phyloP scores from a whole-genome alignment of 2,888 invertebrate species.

The Xylocampa areola region DNA sequence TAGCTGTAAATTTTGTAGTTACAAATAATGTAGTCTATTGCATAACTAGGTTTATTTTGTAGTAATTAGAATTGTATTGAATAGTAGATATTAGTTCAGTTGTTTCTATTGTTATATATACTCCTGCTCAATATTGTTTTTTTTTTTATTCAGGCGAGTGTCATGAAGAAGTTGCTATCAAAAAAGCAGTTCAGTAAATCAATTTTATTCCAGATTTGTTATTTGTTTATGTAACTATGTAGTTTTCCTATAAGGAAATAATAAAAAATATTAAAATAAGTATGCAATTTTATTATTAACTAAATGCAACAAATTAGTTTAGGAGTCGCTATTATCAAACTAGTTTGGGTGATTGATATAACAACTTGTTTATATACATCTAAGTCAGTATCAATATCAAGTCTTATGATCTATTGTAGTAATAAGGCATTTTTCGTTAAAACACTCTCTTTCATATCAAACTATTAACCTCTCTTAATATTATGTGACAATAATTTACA shows the following conservation, averaged over 20 bases:
- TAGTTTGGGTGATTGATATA: conserved; percentile 77
- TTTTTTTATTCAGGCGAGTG: conserved; percentile 62
- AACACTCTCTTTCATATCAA: conserved; percentile 88
- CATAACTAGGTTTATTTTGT: conserved; percentile 17
- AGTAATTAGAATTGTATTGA: conserved; percentile 19
- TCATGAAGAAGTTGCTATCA: conserved; percentile 54
- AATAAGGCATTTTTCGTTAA: conserved; percentile 89
- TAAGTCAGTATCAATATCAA: conserved; percentile 88
- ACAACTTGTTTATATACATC: conserved; percentile 82
- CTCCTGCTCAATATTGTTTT: not conserved
- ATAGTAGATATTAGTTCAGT: too few relatives aligned
- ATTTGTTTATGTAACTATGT: conserved; percentile 37
- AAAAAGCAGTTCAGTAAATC: conserved; percentile 44
- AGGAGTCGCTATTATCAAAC: conserved; percentile 82
- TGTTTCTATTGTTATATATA: too few relatives aligned
- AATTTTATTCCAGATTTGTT: conserved; percentile 6
- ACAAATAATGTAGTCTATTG: not conserved
- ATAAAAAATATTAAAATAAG: conserved; percentile 78
- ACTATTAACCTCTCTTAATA: conserved; percentile 87
- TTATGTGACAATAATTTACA: conserved; percentile 83
- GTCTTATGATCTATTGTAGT: conserved; percentile 88
- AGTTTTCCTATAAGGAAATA: conserved; percentile 57
- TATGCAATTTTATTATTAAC: conserved; percentile 89
- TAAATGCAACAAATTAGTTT: conserved; percentile 89
- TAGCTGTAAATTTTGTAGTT: conserved; percentile 32